Evolutionary conservation across 2,797 vertebrate species (phyloP).

Genomic region (Gobionotothen gibberifrons): DNA sequence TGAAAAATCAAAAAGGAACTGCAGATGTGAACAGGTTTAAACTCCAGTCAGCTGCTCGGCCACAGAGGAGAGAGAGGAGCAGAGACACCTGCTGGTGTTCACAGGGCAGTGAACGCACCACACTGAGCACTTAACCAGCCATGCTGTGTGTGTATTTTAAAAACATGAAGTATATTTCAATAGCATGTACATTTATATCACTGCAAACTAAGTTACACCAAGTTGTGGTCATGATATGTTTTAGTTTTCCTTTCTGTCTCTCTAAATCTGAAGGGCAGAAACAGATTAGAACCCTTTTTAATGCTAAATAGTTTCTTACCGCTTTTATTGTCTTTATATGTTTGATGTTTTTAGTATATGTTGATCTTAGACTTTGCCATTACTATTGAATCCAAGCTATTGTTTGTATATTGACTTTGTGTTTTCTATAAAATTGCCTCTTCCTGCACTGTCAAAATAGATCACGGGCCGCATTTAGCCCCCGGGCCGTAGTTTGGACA

Average conservation of each 20-base stretch:
- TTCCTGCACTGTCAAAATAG: too few relatives aligned
- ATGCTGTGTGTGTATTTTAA: neutral
- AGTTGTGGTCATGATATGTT: neutral
- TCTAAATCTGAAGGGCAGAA: too few relatives aligned
- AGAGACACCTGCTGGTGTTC: conserved; percentile 75
- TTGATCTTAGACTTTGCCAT: too few relatives aligned
- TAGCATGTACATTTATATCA: neutral
- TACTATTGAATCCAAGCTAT: too few relatives aligned
- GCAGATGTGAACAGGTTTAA: conserved; percentile 23
- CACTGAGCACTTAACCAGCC: conserved; percentile 44
- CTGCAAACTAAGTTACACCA: neutral
- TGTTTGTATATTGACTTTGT: too few relatives aligned
- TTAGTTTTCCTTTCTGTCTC: neutral
- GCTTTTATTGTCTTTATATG: too few relatives aligned
- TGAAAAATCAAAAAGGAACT: conserved; percentile 2
- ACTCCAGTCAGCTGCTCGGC: conserved; percentile 22
- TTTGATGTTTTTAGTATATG: too few relatives aligned
- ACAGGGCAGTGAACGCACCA: conserved; percentile 31
- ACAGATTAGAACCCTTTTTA: too few relatives aligned
- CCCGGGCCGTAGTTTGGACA: too few relatives aligned
- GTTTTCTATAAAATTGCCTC: too few relatives aligned
- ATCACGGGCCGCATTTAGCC: too few relatives aligned
- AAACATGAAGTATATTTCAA: neutral
- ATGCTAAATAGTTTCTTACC: too few relatives aligned
- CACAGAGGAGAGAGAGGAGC: conserved; percentile 34